phyloP scores from a whole-genome alignment of 2,888 invertebrate species.

The Andrena camellia region DNA sequence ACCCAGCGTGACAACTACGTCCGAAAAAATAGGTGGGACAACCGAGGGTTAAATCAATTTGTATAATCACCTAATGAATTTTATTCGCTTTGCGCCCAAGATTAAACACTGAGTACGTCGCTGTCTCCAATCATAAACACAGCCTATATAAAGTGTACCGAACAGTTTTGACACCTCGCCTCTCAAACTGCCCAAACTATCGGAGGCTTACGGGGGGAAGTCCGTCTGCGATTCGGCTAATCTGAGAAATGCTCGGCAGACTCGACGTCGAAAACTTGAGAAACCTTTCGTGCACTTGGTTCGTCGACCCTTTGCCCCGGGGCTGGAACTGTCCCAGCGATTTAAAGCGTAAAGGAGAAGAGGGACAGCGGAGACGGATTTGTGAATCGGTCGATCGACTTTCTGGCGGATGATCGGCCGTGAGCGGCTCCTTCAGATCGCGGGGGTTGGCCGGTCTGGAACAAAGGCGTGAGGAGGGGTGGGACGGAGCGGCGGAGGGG shows the following conservation, averaged over 20 bases:
- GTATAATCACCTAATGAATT: no score
- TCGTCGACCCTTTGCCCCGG: constrained; percentile 36
- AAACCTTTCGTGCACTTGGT: constrained; percentile 3
- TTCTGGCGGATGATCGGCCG: constrained; percentile 69
- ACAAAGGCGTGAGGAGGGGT: constrained; percentile 65
- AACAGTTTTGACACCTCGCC: no score
- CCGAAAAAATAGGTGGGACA: no score
- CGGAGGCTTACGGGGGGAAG: no score
- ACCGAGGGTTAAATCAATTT: no score
- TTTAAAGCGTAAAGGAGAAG: constrained; percentile 34
- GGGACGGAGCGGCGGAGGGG: constrained; percentile 49
- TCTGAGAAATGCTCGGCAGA: neutral
- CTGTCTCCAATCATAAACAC: no score
- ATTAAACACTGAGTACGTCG: no score
- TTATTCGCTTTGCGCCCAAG: no score
- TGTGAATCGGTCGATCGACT: constrained; percentile 75
- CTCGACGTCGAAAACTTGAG: neutral
- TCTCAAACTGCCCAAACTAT: no score
- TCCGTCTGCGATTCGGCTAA: neutral
- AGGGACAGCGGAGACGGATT: constrained; percentile 60
- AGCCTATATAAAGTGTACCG: no score
- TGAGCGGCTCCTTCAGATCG: constrained; percentile 72
- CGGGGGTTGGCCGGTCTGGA: constrained; percentile 68
- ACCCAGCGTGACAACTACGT: no score
- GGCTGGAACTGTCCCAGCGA: constrained; percentile 29